Evolutionary conservation across 2,797 vertebrate species (phyloP).

Genomic region (Chanos chanos): DNA sequence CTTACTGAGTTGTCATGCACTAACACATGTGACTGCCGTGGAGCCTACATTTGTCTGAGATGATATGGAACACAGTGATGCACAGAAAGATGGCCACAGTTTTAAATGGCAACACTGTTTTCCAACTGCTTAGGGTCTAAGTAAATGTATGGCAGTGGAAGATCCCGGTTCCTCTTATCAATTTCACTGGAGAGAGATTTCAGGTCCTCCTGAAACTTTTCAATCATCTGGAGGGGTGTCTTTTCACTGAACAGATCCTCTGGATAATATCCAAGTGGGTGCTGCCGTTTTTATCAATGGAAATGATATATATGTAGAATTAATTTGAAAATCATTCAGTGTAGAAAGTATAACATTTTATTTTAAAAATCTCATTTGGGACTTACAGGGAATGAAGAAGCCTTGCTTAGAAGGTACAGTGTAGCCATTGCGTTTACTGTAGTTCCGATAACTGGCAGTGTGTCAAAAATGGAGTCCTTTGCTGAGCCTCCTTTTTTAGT

Average conservation of each 20-base stretch:
- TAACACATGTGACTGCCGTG: no score
- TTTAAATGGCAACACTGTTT: not conserved
- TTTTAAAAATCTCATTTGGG: conserved; percentile 54
- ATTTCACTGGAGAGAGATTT: conserved; percentile 1
- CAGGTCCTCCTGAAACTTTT: no score
- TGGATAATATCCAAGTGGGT: no score
- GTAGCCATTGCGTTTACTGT: no score
- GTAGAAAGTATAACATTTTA: no score
- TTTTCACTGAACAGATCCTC: conserved; percentile 12
- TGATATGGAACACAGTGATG: no score
- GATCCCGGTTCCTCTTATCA: conserved; percentile 5
- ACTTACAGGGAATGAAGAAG: conserved; percentile 51
- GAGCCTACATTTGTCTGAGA: no score
- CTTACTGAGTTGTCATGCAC: no score
- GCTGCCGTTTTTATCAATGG: not conserved
- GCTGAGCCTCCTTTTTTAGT: conserved; percentile 49
- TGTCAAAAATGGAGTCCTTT: conserved; percentile 47
- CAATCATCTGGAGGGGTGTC: not conserved
- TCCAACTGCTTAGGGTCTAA: not conserved
- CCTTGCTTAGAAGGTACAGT: conserved; percentile 47
- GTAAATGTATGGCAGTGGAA: not conserved
- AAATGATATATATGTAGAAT: no score
- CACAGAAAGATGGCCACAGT: no score
- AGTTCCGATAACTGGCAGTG: conserved; percentile 54
- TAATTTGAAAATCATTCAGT: no score